These are phyloP conservation scores for Heliconius hortense DNA, from an alignment of 2,888 invertebrate species.

Conservation along the genomic window DNA sequence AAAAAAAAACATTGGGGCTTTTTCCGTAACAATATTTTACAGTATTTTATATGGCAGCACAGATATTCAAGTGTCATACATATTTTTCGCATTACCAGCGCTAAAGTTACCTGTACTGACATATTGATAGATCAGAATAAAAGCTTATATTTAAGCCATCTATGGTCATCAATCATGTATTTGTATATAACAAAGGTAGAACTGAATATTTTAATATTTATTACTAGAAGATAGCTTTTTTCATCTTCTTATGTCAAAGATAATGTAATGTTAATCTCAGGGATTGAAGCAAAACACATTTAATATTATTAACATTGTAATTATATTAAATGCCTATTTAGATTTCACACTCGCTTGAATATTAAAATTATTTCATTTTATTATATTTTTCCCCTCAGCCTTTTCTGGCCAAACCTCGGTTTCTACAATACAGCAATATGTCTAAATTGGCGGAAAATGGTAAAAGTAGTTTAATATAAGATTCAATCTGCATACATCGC, in stretches of 20 bases:
- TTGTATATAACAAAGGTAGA: neutral
- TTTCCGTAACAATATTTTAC: neutral
- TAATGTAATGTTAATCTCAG: neutral
- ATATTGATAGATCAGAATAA: constrained; percentile 28
- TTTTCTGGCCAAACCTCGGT: neutral
- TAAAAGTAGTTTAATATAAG: neutral
- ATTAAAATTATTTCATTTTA: no score
- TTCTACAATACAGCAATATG: neutral
- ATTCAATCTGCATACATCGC: neutral
- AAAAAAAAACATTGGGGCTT: neutral
- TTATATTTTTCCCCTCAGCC: neutral
- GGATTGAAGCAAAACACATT: no score
- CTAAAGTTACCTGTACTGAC: constrained; percentile 24
- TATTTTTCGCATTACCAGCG: neutral
- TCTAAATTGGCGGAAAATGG: neutral
- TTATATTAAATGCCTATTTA: no score
- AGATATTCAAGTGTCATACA: constrained; percentile 2
- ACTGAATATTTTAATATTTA: neutral
- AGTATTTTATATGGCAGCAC: neutral
- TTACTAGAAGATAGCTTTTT: constrained; percentile 4
- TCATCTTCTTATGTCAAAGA: neutral
- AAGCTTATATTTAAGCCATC: constrained; percentile 16
- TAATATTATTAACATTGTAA: no score
- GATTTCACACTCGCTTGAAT: no score
- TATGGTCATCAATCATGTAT: constrained; percentile 19